Percentiles rank a stretch among this genome's conserved stretches.
phyloP scores from a whole-genome alignment of 2,113 vertebrate genomes.

The Crotophaga sulcirostris region DNA sequence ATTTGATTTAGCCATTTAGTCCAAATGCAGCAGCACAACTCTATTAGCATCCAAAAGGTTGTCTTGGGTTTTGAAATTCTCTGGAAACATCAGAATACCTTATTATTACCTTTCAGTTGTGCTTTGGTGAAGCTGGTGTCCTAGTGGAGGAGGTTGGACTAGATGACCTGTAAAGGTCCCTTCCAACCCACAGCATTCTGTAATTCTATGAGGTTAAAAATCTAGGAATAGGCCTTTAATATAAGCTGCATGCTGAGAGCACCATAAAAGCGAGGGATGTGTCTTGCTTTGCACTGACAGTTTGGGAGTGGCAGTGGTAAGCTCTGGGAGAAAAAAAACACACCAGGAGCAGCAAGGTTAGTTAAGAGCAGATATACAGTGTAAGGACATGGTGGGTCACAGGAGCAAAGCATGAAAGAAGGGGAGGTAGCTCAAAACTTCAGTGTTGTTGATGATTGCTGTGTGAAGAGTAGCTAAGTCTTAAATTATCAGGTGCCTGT shows the following conservation, averaged over 20 bases:
- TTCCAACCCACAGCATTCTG: too few species aligned
- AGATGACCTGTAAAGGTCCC: too few species aligned
- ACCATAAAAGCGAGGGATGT: neutral
- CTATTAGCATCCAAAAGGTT: neutral
- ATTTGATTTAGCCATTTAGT: neutral
- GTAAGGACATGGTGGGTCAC: neutral
- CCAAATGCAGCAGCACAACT: neutral
- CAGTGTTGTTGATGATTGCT: rapidly evolving
- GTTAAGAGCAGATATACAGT: neutral
- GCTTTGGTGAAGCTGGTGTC: neutral
- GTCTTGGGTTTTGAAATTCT: neutral
- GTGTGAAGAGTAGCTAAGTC: neutral
- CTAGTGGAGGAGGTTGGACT: neutral
- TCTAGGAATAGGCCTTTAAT: neutral
- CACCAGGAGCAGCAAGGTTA: neutral
- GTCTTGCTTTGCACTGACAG: neutral
- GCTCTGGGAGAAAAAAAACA: neutral
- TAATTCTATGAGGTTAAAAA: neutral
- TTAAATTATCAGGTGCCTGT: neutral
- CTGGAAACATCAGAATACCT: neutral
- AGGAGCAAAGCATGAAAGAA: neutral
- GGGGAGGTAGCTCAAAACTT: neutral
- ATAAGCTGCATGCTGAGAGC: neutral
- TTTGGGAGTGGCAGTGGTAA: neutral
- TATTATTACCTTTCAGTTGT: neutral